Conservation (phyloP, 2,797 vertebrate genomes). For the Glyptemys insculpta region DNA sequence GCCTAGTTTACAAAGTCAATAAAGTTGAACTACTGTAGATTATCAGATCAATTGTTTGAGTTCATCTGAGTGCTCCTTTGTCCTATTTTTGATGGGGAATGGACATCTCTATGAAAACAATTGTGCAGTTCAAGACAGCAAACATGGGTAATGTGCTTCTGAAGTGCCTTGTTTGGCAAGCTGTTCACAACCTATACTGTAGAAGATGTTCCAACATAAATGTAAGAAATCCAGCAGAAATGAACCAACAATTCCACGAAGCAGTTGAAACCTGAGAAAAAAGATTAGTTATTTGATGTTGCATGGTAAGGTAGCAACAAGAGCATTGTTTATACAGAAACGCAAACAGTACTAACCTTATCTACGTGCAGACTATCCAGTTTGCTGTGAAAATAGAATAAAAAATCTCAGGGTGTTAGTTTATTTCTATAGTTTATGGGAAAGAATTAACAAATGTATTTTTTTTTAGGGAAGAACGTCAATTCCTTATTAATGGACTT, state of each 20-base stretch:
- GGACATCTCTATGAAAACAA: not conserved
- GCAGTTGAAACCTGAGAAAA: not conserved
- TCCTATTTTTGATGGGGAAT: not conserved
- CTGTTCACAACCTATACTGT: not conserved
- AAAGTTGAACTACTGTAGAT: not conserved
- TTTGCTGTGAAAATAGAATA: conserved; percentile 69
- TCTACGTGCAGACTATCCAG: conserved; percentile 36
- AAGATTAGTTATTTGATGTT: conserved; percentile 13
- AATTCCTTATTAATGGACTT: conserved; percentile 83
- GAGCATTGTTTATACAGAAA: conserved; percentile 32
- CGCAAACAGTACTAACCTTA: conserved; percentile 35
- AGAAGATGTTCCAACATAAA: not conserved
- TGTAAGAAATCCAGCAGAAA: not conserved
- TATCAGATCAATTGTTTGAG: not conserved
- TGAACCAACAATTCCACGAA: not conserved
- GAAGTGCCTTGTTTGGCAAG: not conserved
- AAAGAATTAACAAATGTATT: conserved; percentile 73
- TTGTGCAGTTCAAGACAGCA: not conserved
- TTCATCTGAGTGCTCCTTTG: not conserved
- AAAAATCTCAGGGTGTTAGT: conserved; percentile 62
- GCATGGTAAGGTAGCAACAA: conserved; percentile 41
- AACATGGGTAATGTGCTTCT: not conserved
- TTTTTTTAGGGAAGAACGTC: conserved; percentile 80
- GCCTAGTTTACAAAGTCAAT: not conserved
- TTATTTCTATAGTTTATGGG: conserved; percentile 78